Evolutionary conservation across 2,113 vertebrate genomes (phyloP), one percentile per base, ranked within the genome.

Genomic region (Scopus umbretta): DNA sequence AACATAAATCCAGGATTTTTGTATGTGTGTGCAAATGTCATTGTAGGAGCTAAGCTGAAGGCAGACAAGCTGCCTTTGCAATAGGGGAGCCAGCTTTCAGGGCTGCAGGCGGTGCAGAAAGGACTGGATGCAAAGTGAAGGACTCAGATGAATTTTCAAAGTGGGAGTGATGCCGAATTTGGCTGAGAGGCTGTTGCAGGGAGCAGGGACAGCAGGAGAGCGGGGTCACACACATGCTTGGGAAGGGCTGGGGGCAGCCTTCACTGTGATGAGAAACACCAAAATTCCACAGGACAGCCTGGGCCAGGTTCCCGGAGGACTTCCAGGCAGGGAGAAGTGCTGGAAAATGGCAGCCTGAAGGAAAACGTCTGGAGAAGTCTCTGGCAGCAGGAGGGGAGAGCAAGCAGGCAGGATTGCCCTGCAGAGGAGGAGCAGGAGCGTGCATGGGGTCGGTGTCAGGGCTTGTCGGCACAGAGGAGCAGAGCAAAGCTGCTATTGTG

Each of bases 401-500:
- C 26, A 56, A 32, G 49, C 63, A 80, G 90, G 89, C 91, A 91
- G 96, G 71, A 86, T 88, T 74, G 43, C 93, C 82, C 83, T 81
- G 89, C 94, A 94, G 89, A 94, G 85, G 81, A 91, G 84, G 74
- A 92, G 74, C 45, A 0, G 87, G 84, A 95, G 34, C 2, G 0
- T 76, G 96, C 94, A 47, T 18, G 0, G 75, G 88, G 86, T 79
- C 0, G 26, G 74, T 96, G 96, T 96, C 10, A 2, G 88, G 96
- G 96, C 96, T 97, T 97, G 96, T 76, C 96, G 1, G 93, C 90
- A 47, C 84, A 72, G 81, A 94, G 85, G 47, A 96, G 86, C 85
- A 14, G 42, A 83, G 88, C 81, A 96, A 94, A 96, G 90, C 94
- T 96, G 94, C 96, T 96, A 93, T 97, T 96, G 96, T 96, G 95